These are phyloP conservation scores for Phalacrocorax aristotelis DNA, from an alignment of 2,113 vertebrate genomes.

Conservation along the genomic window DNA sequence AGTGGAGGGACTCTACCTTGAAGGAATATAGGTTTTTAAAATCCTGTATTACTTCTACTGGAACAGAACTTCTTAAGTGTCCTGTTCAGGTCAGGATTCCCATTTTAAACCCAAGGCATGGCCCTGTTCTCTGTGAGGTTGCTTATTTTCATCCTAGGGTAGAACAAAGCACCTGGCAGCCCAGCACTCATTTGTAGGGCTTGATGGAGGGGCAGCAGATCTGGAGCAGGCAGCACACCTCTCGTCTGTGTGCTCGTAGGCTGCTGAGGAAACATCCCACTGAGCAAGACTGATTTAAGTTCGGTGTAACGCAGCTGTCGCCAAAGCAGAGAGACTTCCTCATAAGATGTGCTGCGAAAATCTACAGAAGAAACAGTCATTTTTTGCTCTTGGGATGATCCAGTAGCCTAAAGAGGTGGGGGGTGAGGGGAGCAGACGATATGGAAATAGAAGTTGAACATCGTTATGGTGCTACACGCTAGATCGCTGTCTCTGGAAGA, in stretches of 20 bases:
- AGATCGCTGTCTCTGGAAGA: background rate
- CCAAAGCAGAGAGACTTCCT: background rate
- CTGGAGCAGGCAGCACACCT: background rate
- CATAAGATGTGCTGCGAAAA: background rate
- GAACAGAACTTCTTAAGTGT: background rate
- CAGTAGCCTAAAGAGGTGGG: background rate
- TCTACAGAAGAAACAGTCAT: background rate
- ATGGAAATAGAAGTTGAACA: background rate
- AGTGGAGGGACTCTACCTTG: background rate
- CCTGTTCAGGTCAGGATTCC: background rate
- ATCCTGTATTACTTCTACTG: background rate
- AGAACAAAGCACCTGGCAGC: background rate
- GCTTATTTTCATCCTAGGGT: background rate
- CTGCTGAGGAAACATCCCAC: background rate
- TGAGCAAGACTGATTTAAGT: fast-evolving
- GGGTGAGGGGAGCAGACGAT: background rate
- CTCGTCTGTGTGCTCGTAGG: fast-evolving
- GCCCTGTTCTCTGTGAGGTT: background rate
- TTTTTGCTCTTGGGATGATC: background rate
- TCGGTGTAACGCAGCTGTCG: fast-evolving
- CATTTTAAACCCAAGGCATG: background rate
- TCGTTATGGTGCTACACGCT: fast-evolving
- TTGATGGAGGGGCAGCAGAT: background rate
- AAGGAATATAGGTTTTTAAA: background rate
- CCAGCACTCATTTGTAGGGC: fast-evolving